A percentile compares a stretch with the other conserved stretches of the same genome.
phyloP scores from a whole-genome alignment of 2,888 invertebrate species.

The Tridacna gigas region DNA sequence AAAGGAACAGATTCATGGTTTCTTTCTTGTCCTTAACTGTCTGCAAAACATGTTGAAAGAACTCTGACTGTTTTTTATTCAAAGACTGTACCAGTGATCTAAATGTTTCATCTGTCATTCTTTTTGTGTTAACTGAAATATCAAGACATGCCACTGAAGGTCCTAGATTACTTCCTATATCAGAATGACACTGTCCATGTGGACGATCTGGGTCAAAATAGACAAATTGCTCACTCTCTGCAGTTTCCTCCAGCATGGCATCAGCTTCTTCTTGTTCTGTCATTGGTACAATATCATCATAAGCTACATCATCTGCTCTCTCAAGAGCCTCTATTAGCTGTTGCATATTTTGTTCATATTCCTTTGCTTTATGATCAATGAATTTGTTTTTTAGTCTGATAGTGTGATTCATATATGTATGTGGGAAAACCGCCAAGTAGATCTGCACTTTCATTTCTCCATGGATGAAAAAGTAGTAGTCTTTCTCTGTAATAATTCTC shows the following conservation, averaged over 20 bases:
- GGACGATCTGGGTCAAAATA: conserved; percentile 29
- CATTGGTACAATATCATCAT: conserved; percentile 43
- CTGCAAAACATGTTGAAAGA: conserved; percentile 30
- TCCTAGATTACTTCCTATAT: conserved; percentile 46
- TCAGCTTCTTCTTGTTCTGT: conserved; percentile 34
- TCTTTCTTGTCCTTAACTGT: conserved; percentile 8
- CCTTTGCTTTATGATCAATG: conserved; percentile 16
- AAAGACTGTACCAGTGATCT: conserved; percentile 17
- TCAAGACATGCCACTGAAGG: conserved; percentile 18
- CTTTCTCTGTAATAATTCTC: conserved; percentile 51
- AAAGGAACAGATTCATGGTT: conserved; percentile 42
- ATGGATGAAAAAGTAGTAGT: conserved; percentile 72
- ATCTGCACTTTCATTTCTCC: conserved; percentile 68
- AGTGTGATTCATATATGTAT: conserved; percentile 19
- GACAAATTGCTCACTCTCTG: conserved; percentile 7
- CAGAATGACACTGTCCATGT: conserved; percentile 29
- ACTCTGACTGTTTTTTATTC: conserved; percentile 40
- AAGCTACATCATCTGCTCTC: conserved; percentile 7
- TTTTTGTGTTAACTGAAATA: conserved; percentile 18
- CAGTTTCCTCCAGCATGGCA: conserved; percentile 16
- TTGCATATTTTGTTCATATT: conserved; percentile 35
- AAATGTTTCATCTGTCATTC: conserved; percentile 30
- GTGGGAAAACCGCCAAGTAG: conserved; percentile 9
- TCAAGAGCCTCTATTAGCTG: conserved; percentile 30
- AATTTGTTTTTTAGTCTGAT: background rate